Evolutionary conservation across 2,888 invertebrate species (phyloP), one percentile per base, ranked within the genome.

Genomic region (Diarsia dahlii): DNA sequence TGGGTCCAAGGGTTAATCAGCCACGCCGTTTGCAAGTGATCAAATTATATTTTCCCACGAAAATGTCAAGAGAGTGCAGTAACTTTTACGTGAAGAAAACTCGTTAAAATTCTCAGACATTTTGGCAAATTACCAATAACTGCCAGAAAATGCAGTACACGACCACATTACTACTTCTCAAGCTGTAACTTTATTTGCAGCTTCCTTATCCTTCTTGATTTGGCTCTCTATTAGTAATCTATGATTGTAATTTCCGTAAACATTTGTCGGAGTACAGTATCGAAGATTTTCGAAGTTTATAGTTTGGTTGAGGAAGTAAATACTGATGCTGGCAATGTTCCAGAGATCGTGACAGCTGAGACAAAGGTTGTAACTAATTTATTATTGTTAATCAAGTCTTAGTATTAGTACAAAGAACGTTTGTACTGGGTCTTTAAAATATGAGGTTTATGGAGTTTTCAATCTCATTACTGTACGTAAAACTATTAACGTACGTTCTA

Each of bases 61-160:
- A 78, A 74, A 74, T 71, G 66, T 77, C 76, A 82, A 78, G 50
- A 68, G 78, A 74, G 71, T 85, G 79, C 83, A 85, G 18, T 72
- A 64, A 81, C 72, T 82, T 84, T 74, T 84, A 84, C 78, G 63
- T 80, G 83, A 73, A 80, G 83, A 74, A 79, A 83, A 85, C 82
- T 89, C 89, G 86, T 92, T 90, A 90, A 92, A 90, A 92, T 92
- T 90, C 91, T 86, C 92, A 92, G 92, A 92, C 92, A 76, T 89
- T 90, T 88, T 92, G 92, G 92, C 92, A 87, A 87, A 85, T 75
- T 74, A 89, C 91, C 92, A 92, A 91, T 89, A 74, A 88, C 84
- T 85, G 79, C 78, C 86, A 85, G 83, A 73, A 84, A 82, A 82
- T 79, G 80, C 80, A 68, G 73, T 81, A 79, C 82, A 75, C 62